Evolutionary conservation across 2,888 invertebrate species (phyloP), one percentile per base, ranked within the genome.

Genomic region (Quadriops clusia): DNA sequence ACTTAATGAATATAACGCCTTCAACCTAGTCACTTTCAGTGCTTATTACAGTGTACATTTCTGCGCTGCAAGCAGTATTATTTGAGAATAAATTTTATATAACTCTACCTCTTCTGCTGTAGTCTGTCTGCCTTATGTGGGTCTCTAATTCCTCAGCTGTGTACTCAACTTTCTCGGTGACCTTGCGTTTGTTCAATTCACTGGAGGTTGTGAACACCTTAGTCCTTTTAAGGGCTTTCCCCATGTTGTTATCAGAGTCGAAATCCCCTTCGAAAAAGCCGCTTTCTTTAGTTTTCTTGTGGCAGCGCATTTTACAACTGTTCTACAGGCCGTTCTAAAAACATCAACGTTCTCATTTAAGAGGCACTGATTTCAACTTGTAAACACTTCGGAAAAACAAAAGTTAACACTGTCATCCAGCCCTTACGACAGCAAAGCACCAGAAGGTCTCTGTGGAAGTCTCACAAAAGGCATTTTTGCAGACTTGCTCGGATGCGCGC

Each of bases 251-350:
- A 42, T 64, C 67, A 38, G 53, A 53, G 53, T 74, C 73, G 50
- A 71, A 69, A 55, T 74, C 76, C 45, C 79, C 81, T 62, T 83
- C 83, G 68, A 80, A 84, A 58, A 80, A 84, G 41, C 83, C 83
- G 58, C 83, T 83, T 65, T 85, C 84, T 68, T 83, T 61, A 39
- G 60, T 61, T 49, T 60, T 60, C 46, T 60, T 61, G 47, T 61
- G 60, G 40, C 51, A 50, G 46, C 61, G 59, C 61, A 61, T 61
- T 45, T 52, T 56, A 35, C 25, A 23, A 26, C 21, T 32, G 15
- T 28, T 13, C 18, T 17, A 26, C 15, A 16, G 13, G 7, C 17
- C 26, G 26, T 26, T 10, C 10, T 16, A n/a, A 16, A 26, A 26
- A 26, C 8, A 17, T 26, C 10, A 15, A 11, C 21, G 10, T 11